phyloP scores from a whole-genome alignment of 2,888 invertebrate species.

The Baronia brevicornis region DNA sequence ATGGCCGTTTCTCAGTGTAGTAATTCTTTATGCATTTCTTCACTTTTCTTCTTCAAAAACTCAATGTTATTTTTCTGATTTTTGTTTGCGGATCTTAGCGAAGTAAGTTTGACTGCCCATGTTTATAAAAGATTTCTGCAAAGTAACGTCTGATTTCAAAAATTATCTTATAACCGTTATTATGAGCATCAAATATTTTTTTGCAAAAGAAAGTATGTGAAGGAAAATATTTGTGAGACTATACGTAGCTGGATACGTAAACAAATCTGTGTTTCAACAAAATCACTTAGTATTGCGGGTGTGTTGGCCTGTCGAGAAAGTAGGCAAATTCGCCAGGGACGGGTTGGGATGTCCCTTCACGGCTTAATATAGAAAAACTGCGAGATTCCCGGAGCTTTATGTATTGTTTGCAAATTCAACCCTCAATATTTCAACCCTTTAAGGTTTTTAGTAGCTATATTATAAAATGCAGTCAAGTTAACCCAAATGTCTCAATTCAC shows the following conservation, averaged over 20 bases:
- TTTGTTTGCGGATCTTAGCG: no score
- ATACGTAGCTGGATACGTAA: conserved; percentile 37
- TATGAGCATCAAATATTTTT: conserved; percentile 6
- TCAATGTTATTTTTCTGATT: no score
- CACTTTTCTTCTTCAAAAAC: no score
- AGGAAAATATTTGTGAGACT: conserved; percentile 37
- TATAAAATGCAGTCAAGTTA: no score
- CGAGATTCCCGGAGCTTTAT: conserved; percentile 61
- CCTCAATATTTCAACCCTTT: conserved; percentile 62
- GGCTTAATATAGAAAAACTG: conserved; percentile 64
- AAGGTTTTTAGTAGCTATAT: conserved; percentile 42
- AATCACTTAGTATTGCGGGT: conserved; percentile 60
- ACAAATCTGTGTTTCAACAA: conserved; percentile 50
- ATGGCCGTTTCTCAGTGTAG: no score
- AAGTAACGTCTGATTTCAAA: no score
- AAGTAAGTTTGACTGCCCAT: no score
- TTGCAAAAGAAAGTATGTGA: conserved; percentile 17
- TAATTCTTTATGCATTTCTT: no score
- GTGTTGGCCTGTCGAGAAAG: conserved; percentile 26
- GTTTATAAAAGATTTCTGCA: no score
- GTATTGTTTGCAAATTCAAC: conserved; percentile 63
- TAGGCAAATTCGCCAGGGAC: conserved; percentile 44
- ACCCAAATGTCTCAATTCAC: no score
- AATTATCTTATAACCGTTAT: no score
- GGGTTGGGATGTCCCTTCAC: conserved; percentile 52